These are phyloP conservation scores for Euzophera pinguis DNA, from an alignment of 2,888 invertebrate genomes.

Conservation along the genomic window DNA sequence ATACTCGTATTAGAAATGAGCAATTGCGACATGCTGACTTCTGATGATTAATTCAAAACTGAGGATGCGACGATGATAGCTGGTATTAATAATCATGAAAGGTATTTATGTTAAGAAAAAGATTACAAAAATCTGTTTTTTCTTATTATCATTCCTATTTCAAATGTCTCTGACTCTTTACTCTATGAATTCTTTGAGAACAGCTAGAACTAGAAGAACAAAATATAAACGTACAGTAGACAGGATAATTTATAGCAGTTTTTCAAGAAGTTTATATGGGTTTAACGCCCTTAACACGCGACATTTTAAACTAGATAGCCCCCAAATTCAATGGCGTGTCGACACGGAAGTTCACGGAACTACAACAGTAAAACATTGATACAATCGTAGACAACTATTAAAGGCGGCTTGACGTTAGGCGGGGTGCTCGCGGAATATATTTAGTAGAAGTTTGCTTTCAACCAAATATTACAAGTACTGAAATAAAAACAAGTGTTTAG, in stretches of 20 bases:
- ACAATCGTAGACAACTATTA: conserved; percentile 15
- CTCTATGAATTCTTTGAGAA: not conserved
- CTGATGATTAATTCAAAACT: not conserved
- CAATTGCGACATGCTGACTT: not conserved
- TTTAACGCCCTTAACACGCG: conserved; percentile 16
- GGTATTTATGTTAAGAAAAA: no score
- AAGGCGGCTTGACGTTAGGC: not conserved
- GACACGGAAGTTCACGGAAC: not conserved
- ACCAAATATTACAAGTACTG: not conserved
- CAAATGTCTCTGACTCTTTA: no score
- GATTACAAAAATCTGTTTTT: no score
- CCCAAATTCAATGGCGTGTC: conserved; percentile 3
- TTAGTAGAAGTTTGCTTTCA: not conserved
- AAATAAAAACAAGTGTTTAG: not conserved
- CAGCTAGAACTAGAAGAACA: not conserved
- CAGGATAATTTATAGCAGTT: conserved; percentile 7
- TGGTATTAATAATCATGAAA: no score
- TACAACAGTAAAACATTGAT: conserved; percentile 20
- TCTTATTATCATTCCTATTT: no score
- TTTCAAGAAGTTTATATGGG: not conserved
- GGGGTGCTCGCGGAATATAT: not conserved
- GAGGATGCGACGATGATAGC: no score
- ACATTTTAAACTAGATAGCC: conserved; percentile 9
- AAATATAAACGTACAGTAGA: not conserved
- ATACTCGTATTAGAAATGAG: not conserved